Evolutionary conservation across 1,140 invertebrate species (phyloP).

Genomic region (Papilio polyxenes): DNA sequence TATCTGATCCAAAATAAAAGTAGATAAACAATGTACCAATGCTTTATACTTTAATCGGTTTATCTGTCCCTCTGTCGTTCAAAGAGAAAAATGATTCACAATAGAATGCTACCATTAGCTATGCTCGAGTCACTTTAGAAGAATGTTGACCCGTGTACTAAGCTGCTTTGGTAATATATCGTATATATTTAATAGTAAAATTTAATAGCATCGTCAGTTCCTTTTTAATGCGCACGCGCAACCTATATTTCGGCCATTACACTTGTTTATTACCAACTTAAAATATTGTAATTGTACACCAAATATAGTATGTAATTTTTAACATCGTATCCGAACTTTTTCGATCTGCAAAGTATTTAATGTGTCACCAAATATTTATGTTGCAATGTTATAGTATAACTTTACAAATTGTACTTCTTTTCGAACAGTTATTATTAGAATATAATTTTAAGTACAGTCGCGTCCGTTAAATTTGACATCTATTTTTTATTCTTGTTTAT

Average conservation of each 20-base stretch:
- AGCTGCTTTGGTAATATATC: neutral
- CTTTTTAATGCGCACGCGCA: neutral
- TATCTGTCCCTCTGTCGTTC: neutral
- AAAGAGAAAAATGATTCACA: conserved; percentile 5
- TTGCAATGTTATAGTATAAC: neutral
- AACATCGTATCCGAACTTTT: neutral
- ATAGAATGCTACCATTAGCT: conserved; percentile 15
- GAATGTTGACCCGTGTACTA: neutral
- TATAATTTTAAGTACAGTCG: neutral
- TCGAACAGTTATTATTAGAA: neutral
- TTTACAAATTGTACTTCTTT: neutral
- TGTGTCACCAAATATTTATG: neutral
- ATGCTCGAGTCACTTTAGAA: neutral
- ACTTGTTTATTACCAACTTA: neutral
- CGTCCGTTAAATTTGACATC: neutral
- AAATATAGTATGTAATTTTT: neutral
- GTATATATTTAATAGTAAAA: neutral
- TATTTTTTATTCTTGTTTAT: neutral
- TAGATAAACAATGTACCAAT: neutral
- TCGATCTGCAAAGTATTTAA: neutral
- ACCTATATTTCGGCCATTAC: conserved; percentile 13
- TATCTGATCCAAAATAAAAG: neutral
- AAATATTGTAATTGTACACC: neutral
- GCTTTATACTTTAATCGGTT: conserved; percentile 3
- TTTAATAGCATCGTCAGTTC: neutral